Conservation (phyloP, 2,113 vertebrate genomes). For the Phainopepla nitens region DNA sequence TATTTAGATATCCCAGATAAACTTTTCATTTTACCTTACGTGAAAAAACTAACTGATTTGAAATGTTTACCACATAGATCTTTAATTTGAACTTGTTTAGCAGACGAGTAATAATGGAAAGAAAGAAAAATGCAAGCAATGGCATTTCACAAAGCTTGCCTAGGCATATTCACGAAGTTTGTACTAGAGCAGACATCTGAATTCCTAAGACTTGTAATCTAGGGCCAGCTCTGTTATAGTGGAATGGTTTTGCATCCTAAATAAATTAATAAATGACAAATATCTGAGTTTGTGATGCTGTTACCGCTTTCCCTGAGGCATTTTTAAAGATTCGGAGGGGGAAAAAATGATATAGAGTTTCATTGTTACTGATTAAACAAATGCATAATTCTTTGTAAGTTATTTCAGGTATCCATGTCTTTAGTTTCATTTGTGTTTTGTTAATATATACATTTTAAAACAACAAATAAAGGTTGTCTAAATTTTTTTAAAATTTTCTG, state of each 20-base stretch:
- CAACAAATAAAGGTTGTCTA: background rate
- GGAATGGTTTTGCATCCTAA: background rate
- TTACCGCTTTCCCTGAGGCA: background rate
- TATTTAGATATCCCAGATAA: background rate
- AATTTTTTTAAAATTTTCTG: background rate
- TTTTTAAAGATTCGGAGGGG: background rate
- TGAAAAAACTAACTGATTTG: background rate
- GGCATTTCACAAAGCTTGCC: background rate
- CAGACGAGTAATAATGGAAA: background rate
- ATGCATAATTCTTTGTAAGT: background rate
- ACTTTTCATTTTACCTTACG: background rate
- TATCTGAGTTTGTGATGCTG: background rate
- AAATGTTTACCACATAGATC: background rate
- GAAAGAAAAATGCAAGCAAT: background rate
- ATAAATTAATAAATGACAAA: background rate
- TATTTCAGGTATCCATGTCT: background rate
- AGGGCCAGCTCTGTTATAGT: background rate
- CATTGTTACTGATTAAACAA: background rate
- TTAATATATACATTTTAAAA: background rate
- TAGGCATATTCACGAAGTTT: background rate
- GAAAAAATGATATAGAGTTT: background rate
- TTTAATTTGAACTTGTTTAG: background rate
- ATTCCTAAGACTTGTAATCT: background rate
- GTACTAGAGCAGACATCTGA: background rate
- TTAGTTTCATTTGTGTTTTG: background rate